Evolutionary conservation across 1,140 invertebrate genomes (phyloP).

Genomic region (Drosophila orosa): DNA sequence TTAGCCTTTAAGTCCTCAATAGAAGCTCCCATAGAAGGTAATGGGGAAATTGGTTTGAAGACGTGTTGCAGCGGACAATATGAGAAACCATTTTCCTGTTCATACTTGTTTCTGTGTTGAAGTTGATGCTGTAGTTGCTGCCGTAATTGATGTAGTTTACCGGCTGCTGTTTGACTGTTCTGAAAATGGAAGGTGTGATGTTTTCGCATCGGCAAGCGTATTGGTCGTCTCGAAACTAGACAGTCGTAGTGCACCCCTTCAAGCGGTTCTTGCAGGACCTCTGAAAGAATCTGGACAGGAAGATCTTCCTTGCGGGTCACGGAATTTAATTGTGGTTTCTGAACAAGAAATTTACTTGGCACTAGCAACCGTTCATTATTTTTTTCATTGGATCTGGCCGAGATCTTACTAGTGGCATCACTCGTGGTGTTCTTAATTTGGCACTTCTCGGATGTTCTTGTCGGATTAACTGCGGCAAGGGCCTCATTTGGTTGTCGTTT

Average conservation of each 20-base stretch:
- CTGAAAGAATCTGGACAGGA: conserved; percentile 72
- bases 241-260: conserved; percentile 71
- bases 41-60: conserved; percentile 80
- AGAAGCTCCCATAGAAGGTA: conserved; percentile 29
- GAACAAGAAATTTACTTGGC: conserved; percentile 53
- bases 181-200: conserved; percentile 89
- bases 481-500: conserved; percentile 47
- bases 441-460: conserved; percentile 44
- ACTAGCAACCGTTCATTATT: conserved; percentile 77
- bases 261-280: conserved; percentile 80
- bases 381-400: conserved; percentile 27
- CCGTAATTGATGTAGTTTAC: conserved; percentile 69
- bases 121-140: conserved; percentile 57
- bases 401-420: conserved; percentile 29
- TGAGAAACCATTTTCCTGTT: conserved; percentile 43
- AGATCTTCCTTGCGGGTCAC: conserved; percentile 38
- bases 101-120: conserved; percentile 38
- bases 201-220: conserved; percentile 87
- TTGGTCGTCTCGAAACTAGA: conserved; percentile 61
- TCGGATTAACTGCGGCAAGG: conserved; percentile 39
- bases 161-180: conserved; percentile 84
- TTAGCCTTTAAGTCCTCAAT: conserved; percentile 12
- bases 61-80: conserved; percentile 67
- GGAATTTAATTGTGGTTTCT: conserved; percentile 47
- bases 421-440: conserved; percentile 32